A percentile compares a stretch with the other conserved stretches of the same genome.
Evolutionary conservation across 2,797 vertebrate genomes (phyloP).

Genomic region (Glyptemys insculpta): DNA sequence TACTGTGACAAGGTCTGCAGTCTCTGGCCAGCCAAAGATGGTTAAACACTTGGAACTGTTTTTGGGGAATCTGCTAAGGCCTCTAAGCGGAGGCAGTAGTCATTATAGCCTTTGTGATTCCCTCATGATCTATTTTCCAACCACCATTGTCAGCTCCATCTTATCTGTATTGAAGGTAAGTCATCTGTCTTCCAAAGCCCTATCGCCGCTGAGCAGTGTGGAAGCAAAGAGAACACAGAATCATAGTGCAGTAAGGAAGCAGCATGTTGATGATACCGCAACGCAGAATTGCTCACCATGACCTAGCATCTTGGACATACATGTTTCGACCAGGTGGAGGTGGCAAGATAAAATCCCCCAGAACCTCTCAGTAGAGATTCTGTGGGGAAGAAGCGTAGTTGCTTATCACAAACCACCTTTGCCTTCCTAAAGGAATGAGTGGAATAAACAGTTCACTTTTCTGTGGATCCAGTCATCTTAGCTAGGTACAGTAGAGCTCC

Average conservation of each 20-base stretch:
- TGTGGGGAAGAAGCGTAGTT: not conserved
- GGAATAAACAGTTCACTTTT: not conserved
- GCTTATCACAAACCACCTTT: not conserved
- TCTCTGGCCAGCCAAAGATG: too few relatives aligned
- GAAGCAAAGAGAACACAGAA: not conserved
- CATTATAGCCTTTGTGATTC: too few relatives aligned
- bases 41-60: too few relatives aligned
- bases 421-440: not conserved
- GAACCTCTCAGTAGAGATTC: not conserved
- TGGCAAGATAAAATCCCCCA: not conserved
- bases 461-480: constrained; percentile 4
- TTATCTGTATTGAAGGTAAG: not conserved
- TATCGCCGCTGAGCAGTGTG: not conserved
- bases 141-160: too few relatives aligned
- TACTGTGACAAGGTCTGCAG: too few relatives aligned
- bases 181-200: not conserved
- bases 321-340: not conserved
- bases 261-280: not conserved
- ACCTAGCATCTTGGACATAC: not conserved
- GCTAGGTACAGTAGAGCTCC: not conserved
- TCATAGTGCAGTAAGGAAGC: not conserved
- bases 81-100: too few relatives aligned
- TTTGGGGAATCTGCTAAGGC: too few relatives aligned
- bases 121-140: too few relatives aligned
- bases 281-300: not conserved